Percentiles rank a stretch among this genome's conserved stretches.
Conservation (phyloP, 2,113 vertebrate genomes). For the Bubo blakistoni region DNA sequence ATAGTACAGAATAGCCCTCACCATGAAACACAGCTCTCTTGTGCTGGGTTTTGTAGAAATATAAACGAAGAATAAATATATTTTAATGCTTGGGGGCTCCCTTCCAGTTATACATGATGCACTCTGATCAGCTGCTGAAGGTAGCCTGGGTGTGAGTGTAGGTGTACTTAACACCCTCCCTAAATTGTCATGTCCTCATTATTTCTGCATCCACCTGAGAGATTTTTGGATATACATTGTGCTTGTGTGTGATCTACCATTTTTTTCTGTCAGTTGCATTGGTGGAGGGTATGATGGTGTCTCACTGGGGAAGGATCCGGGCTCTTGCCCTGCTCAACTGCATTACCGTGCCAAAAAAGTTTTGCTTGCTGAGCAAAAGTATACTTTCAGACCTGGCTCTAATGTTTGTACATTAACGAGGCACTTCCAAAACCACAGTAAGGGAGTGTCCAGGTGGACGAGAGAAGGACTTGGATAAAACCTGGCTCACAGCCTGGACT, state of each 20-base stretch:
- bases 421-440: background rate
- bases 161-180: background rate
- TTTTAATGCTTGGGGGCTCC: background rate
- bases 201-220: background rate
- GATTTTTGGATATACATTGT: background rate
- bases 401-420: background rate
- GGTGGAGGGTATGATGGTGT: background rate
- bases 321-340: background rate
- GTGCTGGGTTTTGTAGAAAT: background rate
- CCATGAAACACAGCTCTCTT: background rate
- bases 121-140: background rate
- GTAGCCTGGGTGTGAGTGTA: background rate
- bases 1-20: background rate
- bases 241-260: background rate
- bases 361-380: background rate
- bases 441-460: background rate
- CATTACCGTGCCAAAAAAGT: background rate
- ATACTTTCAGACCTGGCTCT: background rate
- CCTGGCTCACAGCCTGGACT: background rate
- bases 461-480: background rate
- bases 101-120: background rate
- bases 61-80: background rate
- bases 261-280: accelerated
- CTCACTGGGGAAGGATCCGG: background rate
- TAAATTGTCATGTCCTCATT: background rate